Percentiles rank a stretch among this genome's conserved stretches.
Conservation (phyloP, 2,888 invertebrate genomes). For the Melanchra persicariae region DNA sequence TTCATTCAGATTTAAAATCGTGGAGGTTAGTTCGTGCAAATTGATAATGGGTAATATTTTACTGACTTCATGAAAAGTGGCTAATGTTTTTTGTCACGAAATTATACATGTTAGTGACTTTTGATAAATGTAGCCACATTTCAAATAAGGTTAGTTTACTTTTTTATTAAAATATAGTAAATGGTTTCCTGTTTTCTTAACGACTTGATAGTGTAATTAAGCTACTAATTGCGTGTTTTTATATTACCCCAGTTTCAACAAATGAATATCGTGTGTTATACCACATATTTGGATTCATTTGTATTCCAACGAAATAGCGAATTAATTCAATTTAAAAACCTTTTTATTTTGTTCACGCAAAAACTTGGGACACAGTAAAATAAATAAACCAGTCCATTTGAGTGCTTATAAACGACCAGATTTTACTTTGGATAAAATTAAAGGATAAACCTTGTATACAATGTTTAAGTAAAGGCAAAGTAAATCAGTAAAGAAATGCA, state of each 20-base stretch:
- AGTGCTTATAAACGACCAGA: neutral
- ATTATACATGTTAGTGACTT: conserved; percentile 30
- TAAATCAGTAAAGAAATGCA: too few species aligned
- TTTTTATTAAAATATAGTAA: conserved; percentile 14
- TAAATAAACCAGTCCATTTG: neutral
- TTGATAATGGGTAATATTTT: conserved; percentile 51
- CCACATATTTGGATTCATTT: conserved; percentile 20
- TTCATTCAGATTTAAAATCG: conserved; percentile 48
- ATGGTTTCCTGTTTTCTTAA: conserved; percentile 21
- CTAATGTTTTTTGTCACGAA: conserved; percentile 56
- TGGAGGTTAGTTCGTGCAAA: conserved; percentile 23
- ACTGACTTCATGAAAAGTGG: conserved; percentile 41
- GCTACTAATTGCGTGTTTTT: conserved; percentile 17
- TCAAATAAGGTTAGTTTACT: conserved; percentile 31
- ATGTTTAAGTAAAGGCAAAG: too few species aligned
- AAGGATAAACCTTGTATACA: too few species aligned
- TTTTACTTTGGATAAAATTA: conserved; percentile 1
- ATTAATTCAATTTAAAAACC: conserved; percentile 13
- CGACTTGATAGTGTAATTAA: conserved; percentile 28
- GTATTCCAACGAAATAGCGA: conserved; percentile 21
- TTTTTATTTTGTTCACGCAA: conserved; percentile 17
- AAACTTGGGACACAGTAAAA: neutral
- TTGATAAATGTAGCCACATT: conserved; percentile 46
- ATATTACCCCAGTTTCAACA: conserved; percentile 18
- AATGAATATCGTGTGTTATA: conserved; percentile 10